phyloP scores from a whole-genome alignment of 2,888 invertebrate species.

The Clunio marinus region DNA sequence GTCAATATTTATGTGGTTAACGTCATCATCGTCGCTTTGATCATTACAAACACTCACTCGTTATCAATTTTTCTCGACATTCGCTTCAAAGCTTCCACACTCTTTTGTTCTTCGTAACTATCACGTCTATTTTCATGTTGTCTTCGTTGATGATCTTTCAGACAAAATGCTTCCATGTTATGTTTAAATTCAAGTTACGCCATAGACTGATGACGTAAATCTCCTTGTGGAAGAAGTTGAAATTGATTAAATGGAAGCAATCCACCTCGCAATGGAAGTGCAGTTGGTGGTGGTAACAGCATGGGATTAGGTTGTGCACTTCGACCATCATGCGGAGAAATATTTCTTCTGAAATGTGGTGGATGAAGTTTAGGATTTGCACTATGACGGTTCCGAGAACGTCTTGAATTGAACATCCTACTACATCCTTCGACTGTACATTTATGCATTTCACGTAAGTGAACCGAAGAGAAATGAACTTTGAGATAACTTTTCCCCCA shows the following conservation, averaged over 20 bases:
- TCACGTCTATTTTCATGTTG: constrained; percentile 32
- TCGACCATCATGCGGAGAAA: constrained; percentile 89
- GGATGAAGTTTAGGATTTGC: constrained; percentile 97
- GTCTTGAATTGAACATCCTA: constrained; percentile 97
- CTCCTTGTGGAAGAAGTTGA: constrained; percentile 70
- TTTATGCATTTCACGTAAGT: constrained; percentile 98
- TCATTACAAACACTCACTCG: constrained; percentile 38
- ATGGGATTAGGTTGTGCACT: constrained; percentile 82
- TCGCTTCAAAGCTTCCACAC: constrained; percentile 21
- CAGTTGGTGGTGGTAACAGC: constrained; percentile 63
- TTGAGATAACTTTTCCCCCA: constrained; percentile 99
- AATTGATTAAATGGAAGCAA: constrained; percentile 74
- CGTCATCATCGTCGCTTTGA: constrained; percentile 45
- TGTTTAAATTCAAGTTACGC: constrained; percentile 59
- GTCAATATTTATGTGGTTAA: constrained; percentile 44
- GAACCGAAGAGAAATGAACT: constrained; percentile 98
- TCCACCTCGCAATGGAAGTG: constrained; percentile 55
- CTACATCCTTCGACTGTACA: constrained; percentile 98
- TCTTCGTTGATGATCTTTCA: constrained; percentile 46
- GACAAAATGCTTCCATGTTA: constrained; percentile 51
- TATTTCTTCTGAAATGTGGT: constrained; percentile 87
- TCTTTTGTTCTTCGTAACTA: constrained; percentile 28
- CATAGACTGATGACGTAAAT: constrained; percentile 57
- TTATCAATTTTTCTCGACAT: constrained; percentile 9
- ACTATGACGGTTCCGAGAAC: constrained; percentile 93